Percentiles rank a stretch among this genome's conserved stretches.
These are phyloP conservation scores for Polyergus mexicanus DNA, from an alignment of 1,140 invertebrate species.

Conservation along the genomic window DNA sequence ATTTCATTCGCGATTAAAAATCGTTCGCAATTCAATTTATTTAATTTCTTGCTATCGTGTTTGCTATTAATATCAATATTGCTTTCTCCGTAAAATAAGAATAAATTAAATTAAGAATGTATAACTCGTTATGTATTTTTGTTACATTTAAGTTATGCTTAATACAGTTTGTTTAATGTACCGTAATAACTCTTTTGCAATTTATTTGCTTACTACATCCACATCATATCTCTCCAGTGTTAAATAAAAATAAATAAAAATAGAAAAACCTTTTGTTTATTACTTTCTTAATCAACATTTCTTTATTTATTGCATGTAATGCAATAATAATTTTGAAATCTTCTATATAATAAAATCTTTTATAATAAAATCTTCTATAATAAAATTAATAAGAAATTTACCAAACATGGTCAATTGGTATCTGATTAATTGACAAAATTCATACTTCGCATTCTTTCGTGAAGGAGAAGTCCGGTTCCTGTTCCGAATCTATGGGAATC, in stretches of 20 bases:
- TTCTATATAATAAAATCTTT: too few species aligned
- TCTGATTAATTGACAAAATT: conserved; percentile 18
- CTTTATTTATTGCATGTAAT: not conserved
- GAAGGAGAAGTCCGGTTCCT: conserved; percentile 9
- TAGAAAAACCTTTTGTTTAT: not conserved
- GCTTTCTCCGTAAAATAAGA: conserved; percentile 13
- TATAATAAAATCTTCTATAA: too few species aligned
- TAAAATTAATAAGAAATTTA: not conserved
- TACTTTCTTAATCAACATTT: not conserved
- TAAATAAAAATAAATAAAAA: conserved; percentile 15
- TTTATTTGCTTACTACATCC: not conserved
- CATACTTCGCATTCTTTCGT: not conserved
- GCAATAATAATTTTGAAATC: not conserved
- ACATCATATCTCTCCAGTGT: not conserved
- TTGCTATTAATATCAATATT: not conserved
- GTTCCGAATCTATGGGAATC: conserved; percentile 34
- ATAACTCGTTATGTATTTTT: not conserved
- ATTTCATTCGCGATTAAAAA: conserved; percentile 49
- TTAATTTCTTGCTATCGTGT: not conserved
- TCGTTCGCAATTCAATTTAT: conserved; percentile 55
- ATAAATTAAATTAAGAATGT: not conserved
- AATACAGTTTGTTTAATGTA: not conserved
- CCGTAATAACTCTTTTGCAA: not conserved
- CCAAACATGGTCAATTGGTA: not conserved
- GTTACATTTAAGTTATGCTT: not conserved